phyloP scores from a whole-genome alignment of 1,140 invertebrate species.

The Zelostemma sp. region DNA sequence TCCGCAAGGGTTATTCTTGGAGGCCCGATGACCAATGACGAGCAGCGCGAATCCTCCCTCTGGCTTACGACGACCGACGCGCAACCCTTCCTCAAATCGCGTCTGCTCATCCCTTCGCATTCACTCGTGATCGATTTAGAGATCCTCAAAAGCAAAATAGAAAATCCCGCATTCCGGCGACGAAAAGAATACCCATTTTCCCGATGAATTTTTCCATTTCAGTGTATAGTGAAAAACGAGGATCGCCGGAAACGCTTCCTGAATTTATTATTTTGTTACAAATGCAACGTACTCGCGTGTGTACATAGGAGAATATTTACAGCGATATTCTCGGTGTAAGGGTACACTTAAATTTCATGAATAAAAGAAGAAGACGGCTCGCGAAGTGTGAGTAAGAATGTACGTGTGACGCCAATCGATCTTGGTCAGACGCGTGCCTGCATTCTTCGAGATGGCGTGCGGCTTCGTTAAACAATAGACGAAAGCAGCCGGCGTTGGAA shows the following conservation, averaged over 20 bases:
- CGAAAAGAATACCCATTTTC: too few relatives aligned
- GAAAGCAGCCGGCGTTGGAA: slow-evolving; percentile 33
- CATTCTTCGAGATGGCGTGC: slow-evolving; percentile 27
- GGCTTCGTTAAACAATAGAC: slow-evolving; percentile 17
- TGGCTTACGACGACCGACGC: slow-evolving; percentile 16
- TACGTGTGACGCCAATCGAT: slow-evolving; percentile 13
- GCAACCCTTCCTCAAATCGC: slow-evolving; percentile 29
- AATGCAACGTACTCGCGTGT: too few relatives aligned
- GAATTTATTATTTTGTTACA: too few relatives aligned
- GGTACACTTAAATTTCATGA: neutral
- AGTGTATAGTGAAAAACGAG: too few relatives aligned
- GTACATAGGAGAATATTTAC: too few relatives aligned
- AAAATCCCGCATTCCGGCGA: slow-evolving; percentile 6
- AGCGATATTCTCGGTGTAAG: too few relatives aligned
- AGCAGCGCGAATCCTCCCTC: slow-evolving; percentile 13
- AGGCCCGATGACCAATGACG: slow-evolving; percentile 17
- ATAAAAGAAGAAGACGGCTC: neutral
- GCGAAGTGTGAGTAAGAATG: slow-evolving; percentile 15
- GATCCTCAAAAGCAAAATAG: slow-evolving; percentile 17
- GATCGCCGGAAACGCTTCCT: too few relatives aligned
- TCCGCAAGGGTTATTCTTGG: slow-evolving; percentile 32
- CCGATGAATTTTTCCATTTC: too few relatives aligned
- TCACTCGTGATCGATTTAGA: slow-evolving; percentile 29
- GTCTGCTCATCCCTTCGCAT: slow-evolving; percentile 26
- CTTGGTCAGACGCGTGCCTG: slow-evolving; percentile 27